Evolutionary conservation across 1,140 invertebrate genomes (phyloP).

Genomic region (Aphaenogaster floridana): DNA sequence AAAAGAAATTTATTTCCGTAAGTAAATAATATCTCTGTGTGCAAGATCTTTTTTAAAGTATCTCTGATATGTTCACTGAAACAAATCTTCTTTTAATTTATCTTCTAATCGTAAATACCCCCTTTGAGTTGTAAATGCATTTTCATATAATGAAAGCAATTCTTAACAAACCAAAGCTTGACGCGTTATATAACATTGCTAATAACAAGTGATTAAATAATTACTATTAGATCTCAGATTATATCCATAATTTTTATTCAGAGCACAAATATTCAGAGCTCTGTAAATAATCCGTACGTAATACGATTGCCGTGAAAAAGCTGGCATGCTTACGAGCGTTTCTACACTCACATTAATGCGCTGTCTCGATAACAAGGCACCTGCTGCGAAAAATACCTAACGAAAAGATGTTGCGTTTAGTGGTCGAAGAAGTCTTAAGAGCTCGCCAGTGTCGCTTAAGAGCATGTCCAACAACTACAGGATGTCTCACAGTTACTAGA

Average conservation of each 20-base stretch:
- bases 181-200: background rate
- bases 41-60: background rate
- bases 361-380: conserved; percentile 18
- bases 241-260: background rate
- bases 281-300: background rate
- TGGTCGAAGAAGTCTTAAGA: conserved; percentile 24
- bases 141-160: background rate
- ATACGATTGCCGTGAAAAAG: background rate
- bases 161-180: background rate
- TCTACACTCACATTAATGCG: background rate
- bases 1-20: conserved; percentile 30
- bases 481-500: background rate
- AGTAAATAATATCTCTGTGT: background rate
- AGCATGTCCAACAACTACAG: background rate
- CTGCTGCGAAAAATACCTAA: conserved; percentile 18
- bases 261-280: background rate
- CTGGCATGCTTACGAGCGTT: background rate
- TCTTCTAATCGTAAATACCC: background rate
- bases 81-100: background rate
- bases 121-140: background rate
- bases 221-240: background rate
- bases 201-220: background rate
- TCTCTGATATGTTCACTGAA: background rate
- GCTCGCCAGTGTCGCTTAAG: background rate
- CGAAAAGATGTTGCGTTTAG: conserved; percentile 16